These are phyloP conservation scores for Callocephalon fimbriatum DNA, from an alignment of 2,113 vertebrate genomes.

Conservation along the genomic window DNA sequence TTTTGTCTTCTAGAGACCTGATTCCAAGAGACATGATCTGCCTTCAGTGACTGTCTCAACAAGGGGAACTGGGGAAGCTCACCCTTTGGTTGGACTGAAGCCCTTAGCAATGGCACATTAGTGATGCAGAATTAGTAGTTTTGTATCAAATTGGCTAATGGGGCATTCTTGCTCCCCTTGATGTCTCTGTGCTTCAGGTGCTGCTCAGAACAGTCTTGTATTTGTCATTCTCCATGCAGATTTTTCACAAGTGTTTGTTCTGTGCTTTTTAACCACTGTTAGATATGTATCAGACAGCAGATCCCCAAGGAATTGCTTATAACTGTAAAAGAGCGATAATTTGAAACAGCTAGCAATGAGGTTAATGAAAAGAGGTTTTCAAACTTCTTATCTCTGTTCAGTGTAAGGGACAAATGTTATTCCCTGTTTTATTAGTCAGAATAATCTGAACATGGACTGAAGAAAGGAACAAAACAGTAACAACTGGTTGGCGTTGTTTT, in stretches of 20 bases:
- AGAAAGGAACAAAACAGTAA: not conserved
- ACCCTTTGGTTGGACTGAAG: not conserved
- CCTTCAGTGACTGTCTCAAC: not conserved
- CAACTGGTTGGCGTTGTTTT: not conserved
- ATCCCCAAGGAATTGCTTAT: not conserved
- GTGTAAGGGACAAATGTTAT: not conserved
- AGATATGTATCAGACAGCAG: not conserved
- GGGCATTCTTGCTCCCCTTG: not conserved
- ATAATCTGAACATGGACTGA: not conserved
- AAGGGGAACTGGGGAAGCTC: not conserved
- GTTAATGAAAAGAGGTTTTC: constrained; percentile 21
- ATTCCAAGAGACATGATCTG: not conserved
- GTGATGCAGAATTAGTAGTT: not conserved
- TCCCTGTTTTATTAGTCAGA: constrained; percentile 7
- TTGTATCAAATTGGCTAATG: not conserved
- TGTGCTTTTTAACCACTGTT: not conserved
- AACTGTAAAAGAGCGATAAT: not conserved
- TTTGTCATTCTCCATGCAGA: not conserved
- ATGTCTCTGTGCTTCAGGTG: not conserved
- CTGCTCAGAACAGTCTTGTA: not conserved
- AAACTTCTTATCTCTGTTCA: not conserved
- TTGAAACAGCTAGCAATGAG: not conserved
- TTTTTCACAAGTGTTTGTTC: not conserved
- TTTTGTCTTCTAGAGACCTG: not conserved
- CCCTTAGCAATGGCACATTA: not conserved